Evolutionary conservation across 2,113 vertebrate genomes (phyloP), one percentile per base, ranked within the genome.

Genomic region (Sapajus apella): DNA sequence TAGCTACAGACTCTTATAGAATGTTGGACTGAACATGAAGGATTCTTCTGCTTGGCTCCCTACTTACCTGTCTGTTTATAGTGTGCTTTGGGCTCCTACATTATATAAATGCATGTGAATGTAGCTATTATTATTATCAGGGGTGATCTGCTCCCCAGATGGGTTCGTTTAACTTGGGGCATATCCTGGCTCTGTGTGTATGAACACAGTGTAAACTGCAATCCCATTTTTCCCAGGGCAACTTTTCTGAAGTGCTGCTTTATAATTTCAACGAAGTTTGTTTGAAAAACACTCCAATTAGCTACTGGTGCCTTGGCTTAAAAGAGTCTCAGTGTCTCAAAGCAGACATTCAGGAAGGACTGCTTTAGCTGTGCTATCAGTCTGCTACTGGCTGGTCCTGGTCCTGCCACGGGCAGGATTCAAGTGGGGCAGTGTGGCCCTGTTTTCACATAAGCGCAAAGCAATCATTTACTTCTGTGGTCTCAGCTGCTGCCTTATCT

Each of bases 271-370:
- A 85, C 23, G 25, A 92, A 87, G 87, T 90, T 79, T 66, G 82
- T 90, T 92, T 90, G 77, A 73, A 80, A 92, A 92, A 86, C 75
- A 92, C 47, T 68, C 40, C 80, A 95, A 90, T 95, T 92, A 94
- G 27, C 80, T 87, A 14, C 43, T 35, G 27, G 70, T 50, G 55
- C 73, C 85, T 87, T 61, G 75, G 93, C 68, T 89, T 81, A 75
- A 84, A 95, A 43, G 56, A 82, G n/a, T n/a, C 58, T 83, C 55
- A 64, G 94, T 92, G 81, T 90, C 43, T 87, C 18, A 25, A 68
- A 13, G 93, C 47, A 47, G 80, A 92, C 40, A 80, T 97, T 97
- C 95, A 52, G 80, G 96, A 89, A 68, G 20, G 73, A 61, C 90
- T 45, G 70, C 96, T 92, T 80, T 45, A 70, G 61, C 79, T 76